Evolutionary conservation across 2,113 vertebrate species (phyloP), one percentile per base, ranked within the genome.

Genomic region (Baryphthengus martii): DNA sequence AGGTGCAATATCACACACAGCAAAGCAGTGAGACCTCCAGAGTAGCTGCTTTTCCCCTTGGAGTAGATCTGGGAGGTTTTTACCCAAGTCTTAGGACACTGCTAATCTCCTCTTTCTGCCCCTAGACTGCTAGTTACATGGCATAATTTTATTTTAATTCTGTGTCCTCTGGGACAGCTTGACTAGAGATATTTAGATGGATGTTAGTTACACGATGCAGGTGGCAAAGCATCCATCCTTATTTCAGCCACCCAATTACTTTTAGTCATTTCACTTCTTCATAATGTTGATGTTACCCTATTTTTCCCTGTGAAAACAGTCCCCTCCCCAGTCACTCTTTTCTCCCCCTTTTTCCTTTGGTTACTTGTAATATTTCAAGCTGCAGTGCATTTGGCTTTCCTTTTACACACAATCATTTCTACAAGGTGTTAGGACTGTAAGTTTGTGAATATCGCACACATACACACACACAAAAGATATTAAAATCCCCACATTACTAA

Each of bases 141-240:
- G 66, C 58, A 86, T 73, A 89, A 93, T 95, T 91, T 91, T 61
- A 81, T 88, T 96, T 95, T 90, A 97, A 97, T 97, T 95, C 92
- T 76, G 31, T 63, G 58, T 59, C 94, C 67, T 94, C 84, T 84
- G 95, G 79, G 85, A 97, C 47, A 90, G 71, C 73, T 95, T 91
- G 59, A 52, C 76, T 77, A 62, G 61, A 83, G 80, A 76, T 91
- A 88, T 97, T 96, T 96, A 89, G 88, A 92, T 89, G 86, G 89
- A 96, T 93, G 91, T 91, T 53, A 84, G 82, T 61, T 78, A 92
- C 93, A 83, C 10, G 24, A 70, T 70, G 91, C 93, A 96, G 95
- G 96, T 94, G 89, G 91, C 61, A 89, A 92, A 96, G 72, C 71
- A 85, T 88, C 96, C 89, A 88, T 90, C 83, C 90, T 96, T 96